Evolutionary conservation across 2,113 vertebrate genomes (phyloP).

Genomic region (Taxidea taxus): DNA sequence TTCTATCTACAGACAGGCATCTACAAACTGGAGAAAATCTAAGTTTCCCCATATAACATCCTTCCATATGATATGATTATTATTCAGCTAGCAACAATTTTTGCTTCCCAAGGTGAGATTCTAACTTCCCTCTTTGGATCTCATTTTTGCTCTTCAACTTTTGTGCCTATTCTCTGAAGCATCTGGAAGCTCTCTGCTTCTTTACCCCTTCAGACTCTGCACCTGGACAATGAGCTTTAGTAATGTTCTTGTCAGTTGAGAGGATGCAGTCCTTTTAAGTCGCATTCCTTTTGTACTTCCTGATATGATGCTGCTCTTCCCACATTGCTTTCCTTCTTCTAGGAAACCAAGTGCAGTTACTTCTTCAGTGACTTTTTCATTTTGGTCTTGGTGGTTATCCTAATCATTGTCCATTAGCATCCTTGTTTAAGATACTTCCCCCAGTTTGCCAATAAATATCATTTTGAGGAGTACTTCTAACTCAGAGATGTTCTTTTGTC

Average conservation of each 20-base stretch:
- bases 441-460: background rate
- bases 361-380: background rate
- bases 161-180: background rate
- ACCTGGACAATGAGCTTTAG: background rate
- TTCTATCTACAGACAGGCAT: background rate
- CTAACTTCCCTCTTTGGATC: background rate
- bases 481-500: background rate
- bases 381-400: background rate
- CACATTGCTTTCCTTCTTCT: background rate
- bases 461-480: background rate
- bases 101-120: background rate
- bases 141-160: background rate
- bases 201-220: background rate
- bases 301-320: background rate
- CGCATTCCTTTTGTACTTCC: background rate
- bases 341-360: background rate
- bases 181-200: background rate
- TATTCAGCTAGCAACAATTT: background rate
- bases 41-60: background rate
- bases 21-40: background rate
- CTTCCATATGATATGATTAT: background rate
- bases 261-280: no score
- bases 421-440: background rate
- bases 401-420: background rate
- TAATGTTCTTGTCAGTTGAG: background rate